Evolutionary conservation across 2,888 invertebrate genomes (phyloP).

Genomic region (Heliothis peltigera): DNA sequence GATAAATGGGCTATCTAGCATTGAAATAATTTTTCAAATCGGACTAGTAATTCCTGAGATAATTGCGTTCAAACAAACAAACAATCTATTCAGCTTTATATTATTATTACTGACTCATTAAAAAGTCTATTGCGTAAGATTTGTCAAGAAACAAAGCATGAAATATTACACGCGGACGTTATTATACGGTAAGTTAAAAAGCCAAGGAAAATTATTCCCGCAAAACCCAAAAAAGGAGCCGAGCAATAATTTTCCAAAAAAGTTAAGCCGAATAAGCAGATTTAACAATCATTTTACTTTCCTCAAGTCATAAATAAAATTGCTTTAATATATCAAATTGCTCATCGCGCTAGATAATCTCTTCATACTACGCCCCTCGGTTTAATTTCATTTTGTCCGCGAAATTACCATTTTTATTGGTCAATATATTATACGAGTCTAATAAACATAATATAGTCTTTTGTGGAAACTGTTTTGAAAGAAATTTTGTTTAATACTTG

Average conservation of each 20-base stretch:
- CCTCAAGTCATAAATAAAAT: conserved; percentile 56
- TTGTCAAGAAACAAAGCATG: not conserved
- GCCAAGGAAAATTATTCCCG: not conserved
- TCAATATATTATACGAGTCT: conserved; percentile 57
- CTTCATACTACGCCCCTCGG: conserved; percentile 40
- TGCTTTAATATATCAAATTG: conserved; percentile 58
- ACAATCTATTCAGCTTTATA: too few relatives aligned
- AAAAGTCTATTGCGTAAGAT: not conserved
- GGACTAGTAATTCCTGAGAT: too few relatives aligned
- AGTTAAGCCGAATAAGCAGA: conserved; percentile 42
- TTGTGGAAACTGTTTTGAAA: conserved; percentile 25
- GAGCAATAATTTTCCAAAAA: conserved; percentile 35
- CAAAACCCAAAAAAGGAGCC: not conserved
- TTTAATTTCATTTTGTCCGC: conserved; percentile 61
- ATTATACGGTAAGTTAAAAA: not conserved
- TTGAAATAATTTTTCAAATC: too few relatives aligned
- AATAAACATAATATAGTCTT: conserved; percentile 55
- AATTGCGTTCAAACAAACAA: too few relatives aligned
- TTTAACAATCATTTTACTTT: conserved; percentile 41
- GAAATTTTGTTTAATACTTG: conserved; percentile 31
- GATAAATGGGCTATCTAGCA: too few relatives aligned
- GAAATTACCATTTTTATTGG: conserved; percentile 64
- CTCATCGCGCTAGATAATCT: conserved; percentile 57
- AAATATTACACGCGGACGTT: not conserved
- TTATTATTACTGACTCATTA: too few relatives aligned